Base-by-base conservation (phyloP, 2,797 vertebrate genomes). In the Sorex maritimensis region DNA sequence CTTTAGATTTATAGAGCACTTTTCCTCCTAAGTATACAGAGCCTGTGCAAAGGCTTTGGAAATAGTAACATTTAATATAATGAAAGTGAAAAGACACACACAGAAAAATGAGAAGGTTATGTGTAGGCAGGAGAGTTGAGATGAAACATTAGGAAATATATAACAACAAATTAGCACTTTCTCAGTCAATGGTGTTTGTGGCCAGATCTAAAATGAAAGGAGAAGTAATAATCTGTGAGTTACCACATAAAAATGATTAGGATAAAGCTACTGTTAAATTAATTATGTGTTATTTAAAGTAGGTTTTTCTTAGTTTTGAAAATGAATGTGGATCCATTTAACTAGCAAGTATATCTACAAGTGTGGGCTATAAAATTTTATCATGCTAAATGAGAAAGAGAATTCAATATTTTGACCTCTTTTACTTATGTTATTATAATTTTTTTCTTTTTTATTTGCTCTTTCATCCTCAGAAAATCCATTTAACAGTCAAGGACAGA, bases 401-500 rank as follows among this genome's bases (percentile, higher is more conserved):
- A 75, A 81, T 67, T 67, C 15, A 89, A 46, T 69, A 80, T 17
- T 74, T 65, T 78, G 24, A 46, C 11, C 14, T 82, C 55, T 63
- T n/a, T 34, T 86, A n/a, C 69, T 87, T 80, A 72, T 71, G 44
- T 15, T 71, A 3, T 94, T 92, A 88, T 72, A 23, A 28, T 24
- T 86, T 26, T 91, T 41, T 49, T 52, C 89, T 15, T 87, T 74
- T 79, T 84, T 65, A 38, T 28, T 67, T n/a, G 15, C 65, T 79
- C 44, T 91, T 87, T 94, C 46, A 92, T 92, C 38, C 30, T 73
- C 44, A 38, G 72, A 87, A 95, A 95, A 92, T 93, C 38, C 77
- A 90, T 84, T 86, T 96, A 92, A 96, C 88, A 94, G 86, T 94
- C 49, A 94, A 96, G 72, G 75, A 73, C 63, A 92, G 4, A 83